Evolutionary conservation across 2,113 vertebrate genomes (phyloP).

Genomic region (Rhinoptilus africanus): DNA sequence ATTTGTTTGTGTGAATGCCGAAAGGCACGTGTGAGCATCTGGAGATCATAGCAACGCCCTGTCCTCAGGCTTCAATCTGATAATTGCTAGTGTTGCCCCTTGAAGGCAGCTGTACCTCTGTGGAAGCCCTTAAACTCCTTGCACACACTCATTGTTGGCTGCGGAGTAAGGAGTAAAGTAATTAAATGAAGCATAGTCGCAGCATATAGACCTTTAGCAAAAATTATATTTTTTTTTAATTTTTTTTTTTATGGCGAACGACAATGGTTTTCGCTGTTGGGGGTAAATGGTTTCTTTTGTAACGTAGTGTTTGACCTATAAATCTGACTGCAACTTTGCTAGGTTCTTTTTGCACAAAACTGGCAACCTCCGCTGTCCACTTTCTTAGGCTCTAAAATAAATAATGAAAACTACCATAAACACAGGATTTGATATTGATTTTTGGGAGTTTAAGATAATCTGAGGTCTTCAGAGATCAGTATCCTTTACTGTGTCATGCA

Average conservation of each 20-base stretch:
- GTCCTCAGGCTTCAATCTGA: neutral
- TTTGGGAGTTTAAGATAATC: constrained; percentile 61
- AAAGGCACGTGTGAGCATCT: neutral
- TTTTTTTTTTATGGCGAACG: neutral
- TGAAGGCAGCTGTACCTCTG: neutral
- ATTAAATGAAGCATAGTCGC: neutral
- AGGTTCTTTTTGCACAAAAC: neutral
- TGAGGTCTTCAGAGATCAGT: constrained; percentile 50
- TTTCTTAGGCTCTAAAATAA: constrained; percentile 44
- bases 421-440: constrained; percentile 58
- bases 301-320: neutral
- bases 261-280: neutral
- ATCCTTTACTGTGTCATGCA: constrained; percentile 50
- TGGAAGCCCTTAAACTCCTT: neutral
- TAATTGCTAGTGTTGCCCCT: neutral
- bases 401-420: constrained; percentile 56
- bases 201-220: neutral
- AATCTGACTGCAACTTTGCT: neutral
- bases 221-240: too few species aligned
- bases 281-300: neutral
- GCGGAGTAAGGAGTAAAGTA: neutral
- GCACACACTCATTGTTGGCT: fast-evolving
- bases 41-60: fast-evolving
- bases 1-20: neutral
- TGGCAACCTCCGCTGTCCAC: neutral